Evolutionary conservation across 2,888 invertebrate genomes (phyloP).

Genomic region (Caenorhabditis afra): DNA sequence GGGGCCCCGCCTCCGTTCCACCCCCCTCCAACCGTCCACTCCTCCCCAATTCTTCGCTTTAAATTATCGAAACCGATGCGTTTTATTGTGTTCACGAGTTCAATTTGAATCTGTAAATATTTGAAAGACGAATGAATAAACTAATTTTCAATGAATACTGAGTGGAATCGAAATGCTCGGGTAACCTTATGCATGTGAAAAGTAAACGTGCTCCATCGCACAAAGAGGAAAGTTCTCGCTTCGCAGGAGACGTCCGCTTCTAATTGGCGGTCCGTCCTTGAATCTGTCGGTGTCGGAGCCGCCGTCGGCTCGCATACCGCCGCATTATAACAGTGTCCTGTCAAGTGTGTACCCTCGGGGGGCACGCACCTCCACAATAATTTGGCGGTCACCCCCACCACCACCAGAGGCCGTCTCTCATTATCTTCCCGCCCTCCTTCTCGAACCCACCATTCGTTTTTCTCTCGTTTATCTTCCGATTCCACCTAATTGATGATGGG

Average conservation of each 20-base stretch:
- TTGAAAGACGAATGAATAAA: conserved; percentile 37
- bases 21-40: conserved; percentile 7
- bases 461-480: conserved; percentile 28
- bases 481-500: conserved; percentile 13
- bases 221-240: no score
- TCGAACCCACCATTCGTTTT: not conserved
- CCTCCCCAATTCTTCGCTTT: conserved; percentile 31
- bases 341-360: conserved; percentile 33
- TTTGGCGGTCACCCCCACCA: conserved; percentile 48
- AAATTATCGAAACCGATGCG: conserved; percentile 43
- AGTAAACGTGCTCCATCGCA: no score
- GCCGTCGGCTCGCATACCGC: conserved; percentile 34
- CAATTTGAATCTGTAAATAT: conserved; percentile 49
- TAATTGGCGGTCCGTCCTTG: conserved; percentile 31
- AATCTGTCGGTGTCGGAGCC: conserved; percentile 4
- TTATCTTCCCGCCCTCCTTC: conserved; percentile 20
- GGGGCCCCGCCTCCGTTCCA: no score
- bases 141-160: conserved; percentile 16
- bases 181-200: no score
- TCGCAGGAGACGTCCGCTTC: not conserved
- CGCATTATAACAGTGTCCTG: conserved; percentile 44
- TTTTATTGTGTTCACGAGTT: conserved; percentile 45
- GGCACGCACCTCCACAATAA: conserved; percentile 36
- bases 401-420: conserved; percentile 24
- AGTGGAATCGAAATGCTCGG: no score